Conservation (phyloP, 1,140 invertebrate species). For the Caenorhabditis brenneri region DNA sequence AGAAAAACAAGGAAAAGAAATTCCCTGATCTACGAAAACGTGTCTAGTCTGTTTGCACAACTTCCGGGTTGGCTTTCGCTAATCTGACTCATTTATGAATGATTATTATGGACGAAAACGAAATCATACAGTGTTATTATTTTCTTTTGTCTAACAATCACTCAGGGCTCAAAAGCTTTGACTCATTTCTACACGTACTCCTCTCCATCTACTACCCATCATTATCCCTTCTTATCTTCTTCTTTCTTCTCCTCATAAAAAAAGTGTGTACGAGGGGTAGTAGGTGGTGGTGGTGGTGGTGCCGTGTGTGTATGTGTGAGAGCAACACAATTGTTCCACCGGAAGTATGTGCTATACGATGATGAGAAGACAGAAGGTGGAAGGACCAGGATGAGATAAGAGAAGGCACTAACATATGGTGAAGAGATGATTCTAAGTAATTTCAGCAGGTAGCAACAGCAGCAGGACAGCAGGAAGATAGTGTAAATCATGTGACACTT, state of each 20-base stretch:
- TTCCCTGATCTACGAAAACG: neutral
- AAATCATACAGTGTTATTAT: too few species aligned
- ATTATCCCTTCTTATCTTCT: neutral
- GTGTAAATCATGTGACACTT: neutral
- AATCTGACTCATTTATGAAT: too few species aligned
- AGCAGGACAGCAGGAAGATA: neutral
- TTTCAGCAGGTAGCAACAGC: neutral
- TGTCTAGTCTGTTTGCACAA: neutral
- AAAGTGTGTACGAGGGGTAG: neutral
- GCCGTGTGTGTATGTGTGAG: neutral
- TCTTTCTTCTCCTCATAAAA: constrained; percentile 1
- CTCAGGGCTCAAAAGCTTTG: too few species aligned
- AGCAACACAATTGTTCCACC: constrained; percentile 14
- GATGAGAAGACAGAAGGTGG: neutral
- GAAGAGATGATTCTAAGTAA: neutral
- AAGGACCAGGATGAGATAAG: too few species aligned
- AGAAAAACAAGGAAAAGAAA: too few species aligned
- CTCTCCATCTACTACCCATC: neutral
- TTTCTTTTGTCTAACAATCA: too few species aligned
- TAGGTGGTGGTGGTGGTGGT: neutral
- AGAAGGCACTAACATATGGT: neutral
- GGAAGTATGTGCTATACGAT: constrained; percentile 12
- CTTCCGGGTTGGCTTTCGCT: neutral
- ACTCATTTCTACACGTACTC: too few species aligned
- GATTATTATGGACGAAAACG: too few species aligned